phyloP scores from a whole-genome alignment of 2,888 invertebrate species.

The Psococerastis gibbosa region DNA sequence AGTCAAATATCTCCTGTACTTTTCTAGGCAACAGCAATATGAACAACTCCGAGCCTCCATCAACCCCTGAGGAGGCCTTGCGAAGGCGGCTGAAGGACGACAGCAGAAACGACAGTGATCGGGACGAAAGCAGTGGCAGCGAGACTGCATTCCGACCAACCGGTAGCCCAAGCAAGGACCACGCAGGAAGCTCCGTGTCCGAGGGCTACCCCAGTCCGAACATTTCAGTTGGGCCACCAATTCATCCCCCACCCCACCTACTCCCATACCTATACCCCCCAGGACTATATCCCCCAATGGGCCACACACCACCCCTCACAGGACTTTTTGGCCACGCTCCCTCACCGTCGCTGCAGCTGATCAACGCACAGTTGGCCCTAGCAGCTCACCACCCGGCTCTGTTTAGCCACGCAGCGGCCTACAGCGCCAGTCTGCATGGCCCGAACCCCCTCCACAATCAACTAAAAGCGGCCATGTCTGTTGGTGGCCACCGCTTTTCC shows the following conservation, averaged over 20 bases:
- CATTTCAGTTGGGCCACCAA: slow-evolving; percentile 83
- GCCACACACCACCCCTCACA: slow-evolving; percentile 14
- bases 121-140: slow-evolving; percentile 24
- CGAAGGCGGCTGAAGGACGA: slow-evolving; percentile 19
- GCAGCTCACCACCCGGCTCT: slow-evolving; percentile 61
- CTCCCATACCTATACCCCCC: slow-evolving; percentile 82
- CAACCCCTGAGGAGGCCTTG: slow-evolving; percentile 18
- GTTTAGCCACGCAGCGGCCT: slow-evolving; percentile 18
- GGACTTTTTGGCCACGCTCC: slow-evolving; percentile 31
- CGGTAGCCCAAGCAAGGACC: slow-evolving; percentile 7
- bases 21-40: slow-evolving; percentile 16
- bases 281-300: slow-evolving; percentile 51
- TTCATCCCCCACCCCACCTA: slow-evolving; percentile 73
- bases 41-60: slow-evolving; percentile 6
- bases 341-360: slow-evolving; percentile 61
- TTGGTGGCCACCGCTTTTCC: slow-evolving; percentile 64
- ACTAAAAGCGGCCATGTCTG: slow-evolving; percentile 27
- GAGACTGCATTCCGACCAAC: slow-evolving; percentile 19
- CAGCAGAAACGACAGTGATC: slow-evolving; percentile 19
- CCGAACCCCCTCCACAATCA: slow-evolving; percentile 39
- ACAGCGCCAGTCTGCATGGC: slow-evolving; percentile 16
- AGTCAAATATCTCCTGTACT: no score
- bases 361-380: slow-evolving; percentile 74
- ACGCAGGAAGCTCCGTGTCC: slow-evolving; percentile 1
- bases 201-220: slow-evolving; percentile 65